Base-by-base conservation (phyloP, 2,797 vertebrate species). In the Salmo trutta region DNA sequence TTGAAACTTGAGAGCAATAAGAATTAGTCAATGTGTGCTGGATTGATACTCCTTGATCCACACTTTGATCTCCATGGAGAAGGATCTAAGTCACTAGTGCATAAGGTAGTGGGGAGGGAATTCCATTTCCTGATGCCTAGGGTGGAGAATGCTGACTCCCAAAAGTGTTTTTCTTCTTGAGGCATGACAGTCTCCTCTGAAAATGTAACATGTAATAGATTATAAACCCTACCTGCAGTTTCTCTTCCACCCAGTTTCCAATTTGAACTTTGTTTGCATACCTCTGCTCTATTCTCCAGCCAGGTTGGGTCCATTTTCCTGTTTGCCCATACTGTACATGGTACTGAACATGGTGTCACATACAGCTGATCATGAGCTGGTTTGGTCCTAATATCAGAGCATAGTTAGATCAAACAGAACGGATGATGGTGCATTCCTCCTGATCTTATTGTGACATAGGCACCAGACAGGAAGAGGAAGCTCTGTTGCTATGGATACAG, bases 241-340 rank as follows among this genome's bases (percentile, higher is more conserved):
- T 90, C 24, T 94, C 91, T 76, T 95, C 94, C 4, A 80, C 80
- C 93, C 94, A 95, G 90, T 95, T 95, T 4, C 93, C 93, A 52
- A 93, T 71, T 16, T 95, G 82, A 69, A 93, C 94, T 85, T 91
- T 93, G 84, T 87, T 93, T 71, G 84, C 62, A 78, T 93, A 95
- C 75, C 78, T 93, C 79, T 90, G 89, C 71, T 94, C 93, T 54
- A 89, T 88, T 82, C 74, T 92, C 94, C 93, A 94, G 77, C 91
- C 91, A 0, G 89, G 76, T 78, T 91, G 85, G 5, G 51, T 81
- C 93, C 91, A 93, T 86, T 74, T 36, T 77, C 73, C 64, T 79
- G 72, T 36, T 65, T 83, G n/a, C 87, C 77, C 87, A 89, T 88
- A 67, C 19, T 83, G 73, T 33, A 65, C 53, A 53, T 36, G 52